These are phyloP conservation scores for Gymnocypris eckloni DNA, from an alignment of 2,797 vertebrate genomes.

Conservation along the genomic window DNA sequence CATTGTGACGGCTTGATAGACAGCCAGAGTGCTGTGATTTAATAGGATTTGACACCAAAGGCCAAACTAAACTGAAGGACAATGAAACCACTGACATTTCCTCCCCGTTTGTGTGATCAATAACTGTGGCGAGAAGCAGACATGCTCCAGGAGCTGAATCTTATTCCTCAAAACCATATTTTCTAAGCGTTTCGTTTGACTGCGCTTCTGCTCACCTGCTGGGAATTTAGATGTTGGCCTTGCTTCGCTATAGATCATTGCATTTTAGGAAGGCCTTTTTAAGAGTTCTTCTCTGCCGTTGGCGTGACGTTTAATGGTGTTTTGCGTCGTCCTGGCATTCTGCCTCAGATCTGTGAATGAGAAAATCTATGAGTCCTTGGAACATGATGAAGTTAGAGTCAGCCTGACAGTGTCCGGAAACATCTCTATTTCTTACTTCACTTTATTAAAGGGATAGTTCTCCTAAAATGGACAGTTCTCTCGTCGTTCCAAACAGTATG, in stretches of 20 bases:
- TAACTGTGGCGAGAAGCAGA: constrained; percentile 60
- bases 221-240: constrained; percentile 18
- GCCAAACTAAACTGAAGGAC: constrained; percentile 70
- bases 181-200: constrained; percentile 34
- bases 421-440: background rate
- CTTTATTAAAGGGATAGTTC: background rate
- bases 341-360: background rate
- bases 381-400: background rate
- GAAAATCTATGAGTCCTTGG: constrained; percentile 3
- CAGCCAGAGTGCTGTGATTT: constrained; percentile 66
- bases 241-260: background rate
- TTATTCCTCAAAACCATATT: constrained; percentile 27
- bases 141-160: constrained; percentile 59
- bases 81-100: constrained; percentile 70
- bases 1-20: constrained; percentile 73
- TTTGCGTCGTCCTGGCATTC: background rate
- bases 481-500: background rate
- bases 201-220: background rate
- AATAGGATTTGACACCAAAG: constrained; percentile 76
- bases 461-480: background rate
- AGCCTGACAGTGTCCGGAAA: too few species aligned
- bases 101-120: constrained; percentile 68
- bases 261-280: background rate
- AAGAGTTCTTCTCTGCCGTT: background rate
- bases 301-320: background rate